Evolutionary conservation across 2,797 vertebrate species (phyloP).

Genomic region (Tiaroga cobitis): DNA sequence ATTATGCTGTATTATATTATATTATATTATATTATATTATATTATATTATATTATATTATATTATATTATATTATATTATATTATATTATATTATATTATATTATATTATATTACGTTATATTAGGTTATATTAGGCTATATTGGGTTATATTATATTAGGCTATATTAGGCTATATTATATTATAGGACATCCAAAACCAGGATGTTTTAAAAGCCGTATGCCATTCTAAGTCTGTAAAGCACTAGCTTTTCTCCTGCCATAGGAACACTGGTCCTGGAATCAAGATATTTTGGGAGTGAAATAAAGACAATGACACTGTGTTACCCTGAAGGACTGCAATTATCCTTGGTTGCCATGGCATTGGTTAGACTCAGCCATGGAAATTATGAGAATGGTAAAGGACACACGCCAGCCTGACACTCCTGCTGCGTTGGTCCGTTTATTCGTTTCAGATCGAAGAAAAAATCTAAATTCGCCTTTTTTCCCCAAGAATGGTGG

Average conservation of each 20-base stretch:
- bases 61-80: neutral
- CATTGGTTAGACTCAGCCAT: slow-evolving; percentile 19
- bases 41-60: neutral
- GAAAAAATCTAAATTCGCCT: neutral
- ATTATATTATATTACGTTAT: neutral
- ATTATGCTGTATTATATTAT: too few relatives aligned
- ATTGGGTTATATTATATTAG: neutral
- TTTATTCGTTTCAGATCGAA: neutral
- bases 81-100: neutral
- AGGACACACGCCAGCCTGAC: slow-evolving; percentile 25
- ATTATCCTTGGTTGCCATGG: slow-evolving; percentile 45
- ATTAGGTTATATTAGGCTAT: neutral
- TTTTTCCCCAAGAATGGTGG: neutral
- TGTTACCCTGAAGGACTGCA: slow-evolving; percentile 12
- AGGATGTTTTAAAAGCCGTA: too few relatives aligned
- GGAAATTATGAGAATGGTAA: slow-evolving; percentile 35
- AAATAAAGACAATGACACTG: slow-evolving; percentile 21
- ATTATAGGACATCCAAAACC: too few relatives aligned
- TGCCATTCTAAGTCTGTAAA: neutral
- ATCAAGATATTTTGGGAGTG: slow-evolving; percentile 25
- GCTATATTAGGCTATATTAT: neutral
- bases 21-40: neutral
- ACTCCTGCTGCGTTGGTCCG: neutral
- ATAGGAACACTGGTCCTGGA: neutral
- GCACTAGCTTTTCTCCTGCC: neutral